phyloP scores from a whole-genome alignment of 2,888 invertebrate genomes.

The Oligia latruncula region DNA sequence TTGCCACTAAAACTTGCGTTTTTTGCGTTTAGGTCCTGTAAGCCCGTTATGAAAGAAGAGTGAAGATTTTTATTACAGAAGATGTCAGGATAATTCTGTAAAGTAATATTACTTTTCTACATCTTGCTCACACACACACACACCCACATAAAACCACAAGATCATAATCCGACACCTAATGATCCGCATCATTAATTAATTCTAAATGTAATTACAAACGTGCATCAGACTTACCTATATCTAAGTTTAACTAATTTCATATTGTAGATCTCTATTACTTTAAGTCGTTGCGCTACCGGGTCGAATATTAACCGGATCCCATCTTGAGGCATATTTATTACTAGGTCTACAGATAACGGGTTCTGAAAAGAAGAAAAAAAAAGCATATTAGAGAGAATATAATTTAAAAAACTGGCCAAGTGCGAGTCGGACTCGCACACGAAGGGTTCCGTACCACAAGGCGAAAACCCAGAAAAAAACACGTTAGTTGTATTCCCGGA shows the following conservation, averaged over 20 bases:
- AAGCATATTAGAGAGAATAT: constrained; percentile 7
- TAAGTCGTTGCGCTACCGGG: constrained; percentile 97
- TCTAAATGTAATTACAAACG: constrained; percentile 11
- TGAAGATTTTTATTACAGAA: no score
- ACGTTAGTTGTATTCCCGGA: no score
- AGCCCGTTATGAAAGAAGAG: no score
- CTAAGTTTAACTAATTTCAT: constrained; percentile 99
- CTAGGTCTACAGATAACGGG: constrained; percentile 98
- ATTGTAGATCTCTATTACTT: constrained; percentile 99
- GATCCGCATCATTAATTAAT: constrained; percentile 20
- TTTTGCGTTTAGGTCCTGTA: no score
- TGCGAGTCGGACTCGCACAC: no score
- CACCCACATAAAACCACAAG: not conserved
- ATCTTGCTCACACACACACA: constrained; percentile 1
- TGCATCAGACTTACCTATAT: constrained; percentile 94
- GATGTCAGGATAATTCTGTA: no score
- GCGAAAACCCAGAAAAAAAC: no score
- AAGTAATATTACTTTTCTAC: no score
- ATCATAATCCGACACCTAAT: not conserved
- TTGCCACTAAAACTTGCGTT: no score
- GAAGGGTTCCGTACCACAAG: no score
- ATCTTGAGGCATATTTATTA: constrained; percentile 98
- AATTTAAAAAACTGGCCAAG: no score
- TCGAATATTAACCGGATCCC: constrained; percentile 99
- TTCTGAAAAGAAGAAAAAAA: constrained; percentile 91